Conservation (phyloP, 1,140 invertebrate genomes). For the Procambarus virginalis region DNA sequence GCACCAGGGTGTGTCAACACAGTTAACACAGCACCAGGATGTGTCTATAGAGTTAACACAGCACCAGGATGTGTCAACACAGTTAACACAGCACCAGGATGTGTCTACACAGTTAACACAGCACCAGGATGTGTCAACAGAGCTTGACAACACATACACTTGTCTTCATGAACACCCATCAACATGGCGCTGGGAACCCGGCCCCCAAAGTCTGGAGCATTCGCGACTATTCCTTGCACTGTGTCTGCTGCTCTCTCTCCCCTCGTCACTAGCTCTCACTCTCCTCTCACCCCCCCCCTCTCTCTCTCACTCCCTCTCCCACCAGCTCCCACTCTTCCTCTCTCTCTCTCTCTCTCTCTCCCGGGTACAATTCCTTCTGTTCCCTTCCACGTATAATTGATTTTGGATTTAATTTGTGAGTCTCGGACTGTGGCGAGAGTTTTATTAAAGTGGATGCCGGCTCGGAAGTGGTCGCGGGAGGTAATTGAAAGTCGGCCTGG, state of each 20-base stretch:
- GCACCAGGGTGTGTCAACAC: too few relatives aligned
- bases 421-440: conserved; percentile 14
- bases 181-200: background rate
- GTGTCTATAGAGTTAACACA: too few relatives aligned
- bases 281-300: too few relatives aligned
- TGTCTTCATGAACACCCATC: background rate
- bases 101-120: too few relatives aligned
- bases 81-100: too few relatives aligned
- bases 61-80: too few relatives aligned
- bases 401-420: conserved; percentile 38
- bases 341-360: background rate
- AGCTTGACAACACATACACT: background rate
- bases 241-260: background rate
- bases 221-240: background rate
- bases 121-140: too few relatives aligned
- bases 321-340: background rate
- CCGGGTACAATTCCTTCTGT: conserved; percentile 40
- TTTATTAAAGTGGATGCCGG: conserved; percentile 46
- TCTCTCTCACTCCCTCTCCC: background rate
- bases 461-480: conserved; percentile 38
- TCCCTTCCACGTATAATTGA: conserved; percentile 39
- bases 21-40: too few relatives aligned
- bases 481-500: conserved; percentile 40
- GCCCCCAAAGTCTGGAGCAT: background rate
- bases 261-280: background rate